Percentiles rank a stretch among this genome's conserved stretches.
Evolutionary conservation across 1,140 invertebrate genomes (phyloP).

Genomic region (Neoseiulus cucumeris): DNA sequence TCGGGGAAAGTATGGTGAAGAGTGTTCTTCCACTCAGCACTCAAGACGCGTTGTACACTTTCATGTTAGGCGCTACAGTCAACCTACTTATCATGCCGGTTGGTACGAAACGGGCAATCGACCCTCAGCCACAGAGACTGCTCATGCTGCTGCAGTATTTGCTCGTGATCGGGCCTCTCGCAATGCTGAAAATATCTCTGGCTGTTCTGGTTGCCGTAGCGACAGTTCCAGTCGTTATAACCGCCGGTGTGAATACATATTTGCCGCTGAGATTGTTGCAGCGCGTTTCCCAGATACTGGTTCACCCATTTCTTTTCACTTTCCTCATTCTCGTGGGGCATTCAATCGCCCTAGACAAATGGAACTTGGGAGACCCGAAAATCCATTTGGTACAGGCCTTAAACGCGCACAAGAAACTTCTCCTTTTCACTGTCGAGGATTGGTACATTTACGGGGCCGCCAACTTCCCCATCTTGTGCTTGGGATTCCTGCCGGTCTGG

Average conservation of each 20-base stretch:
- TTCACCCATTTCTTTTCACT: slow-evolving; percentile 46
- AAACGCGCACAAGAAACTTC: slow-evolving; percentile 46
- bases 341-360: slow-evolving; percentile 37
- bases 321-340: slow-evolving; percentile 34
- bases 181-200: not conserved
- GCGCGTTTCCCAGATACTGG: slow-evolving; percentile 35
- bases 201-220: not conserved
- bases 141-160: slow-evolving; percentile 12
- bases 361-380: slow-evolving; percentile 29
- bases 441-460: slow-evolving; percentile 49
- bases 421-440: slow-evolving; percentile 58
- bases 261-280: slow-evolving; percentile 26
- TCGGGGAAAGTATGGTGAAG: slow-evolving; percentile 1
- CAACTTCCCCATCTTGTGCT: slow-evolving; percentile 36
- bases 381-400: slow-evolving; percentile 34
- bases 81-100: slow-evolving; percentile 12
- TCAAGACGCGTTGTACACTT: slow-evolving; percentile 11
- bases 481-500: slow-evolving; percentile 40
- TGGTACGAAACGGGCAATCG: slow-evolving; percentile 2
- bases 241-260: not conserved
- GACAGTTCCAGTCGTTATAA: slow-evolving; percentile 9
- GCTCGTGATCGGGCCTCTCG: not conserved
- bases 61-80: not conserved
- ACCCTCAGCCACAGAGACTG: slow-evolving; percentile 10
- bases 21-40: not conserved